These are phyloP conservation scores for Aramus guarauna DNA, from an alignment of 2,113 vertebrate genomes.

Conservation along the genomic window DNA sequence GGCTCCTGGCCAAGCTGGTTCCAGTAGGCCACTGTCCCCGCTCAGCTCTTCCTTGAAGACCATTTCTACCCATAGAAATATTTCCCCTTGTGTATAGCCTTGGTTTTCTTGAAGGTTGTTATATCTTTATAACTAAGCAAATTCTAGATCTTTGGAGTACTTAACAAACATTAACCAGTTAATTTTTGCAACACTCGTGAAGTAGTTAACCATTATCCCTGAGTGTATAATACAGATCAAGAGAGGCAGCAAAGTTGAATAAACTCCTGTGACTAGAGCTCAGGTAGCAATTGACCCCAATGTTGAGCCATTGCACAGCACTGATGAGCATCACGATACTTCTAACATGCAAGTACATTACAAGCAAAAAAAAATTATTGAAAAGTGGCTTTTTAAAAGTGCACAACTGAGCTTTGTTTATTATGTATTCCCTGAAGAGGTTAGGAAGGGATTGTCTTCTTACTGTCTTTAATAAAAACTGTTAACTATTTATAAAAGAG, in stretches of 20 bases:
- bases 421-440: not conserved
- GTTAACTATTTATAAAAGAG: not conserved
- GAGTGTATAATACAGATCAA: not conserved
- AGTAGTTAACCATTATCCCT: slow-evolving; percentile 34
- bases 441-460: not conserved
- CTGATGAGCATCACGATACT: not conserved
- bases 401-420: not conserved
- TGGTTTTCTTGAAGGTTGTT: not conserved
- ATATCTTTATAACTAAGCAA: not conserved
- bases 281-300: not conserved
- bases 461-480: not conserved
- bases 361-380: not conserved
- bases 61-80: not conserved
- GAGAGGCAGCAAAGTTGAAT: not conserved
- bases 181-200: not conserved
- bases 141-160: not conserved
- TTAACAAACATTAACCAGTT: slow-evolving; percentile 55
- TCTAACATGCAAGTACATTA: not conserved
- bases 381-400: not conserved
- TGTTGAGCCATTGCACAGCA: not conserved
- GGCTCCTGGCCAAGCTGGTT: not conserved
- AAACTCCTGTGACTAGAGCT: not conserved
- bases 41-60: not conserved
- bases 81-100: not conserved
- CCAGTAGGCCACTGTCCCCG: not conserved